Evolutionary conservation across 2,113 vertebrate genomes (phyloP), one percentile per base, ranked within the genome.

Genomic region (Melanerpes formicivorus): DNA sequence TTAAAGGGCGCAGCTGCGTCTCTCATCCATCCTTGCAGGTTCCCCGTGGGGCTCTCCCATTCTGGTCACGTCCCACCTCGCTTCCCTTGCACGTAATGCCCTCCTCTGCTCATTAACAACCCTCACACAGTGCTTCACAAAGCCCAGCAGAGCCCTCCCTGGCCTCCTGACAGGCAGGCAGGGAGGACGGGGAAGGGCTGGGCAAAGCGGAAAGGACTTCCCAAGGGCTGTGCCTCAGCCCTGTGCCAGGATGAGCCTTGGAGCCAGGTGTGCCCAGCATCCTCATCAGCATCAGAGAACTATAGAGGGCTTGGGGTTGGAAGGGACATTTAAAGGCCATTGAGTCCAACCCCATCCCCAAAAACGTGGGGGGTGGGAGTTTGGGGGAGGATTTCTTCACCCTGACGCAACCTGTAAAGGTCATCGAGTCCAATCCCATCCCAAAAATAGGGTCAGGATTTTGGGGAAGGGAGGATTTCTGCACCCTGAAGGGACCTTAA

Each of bases 41-140:
- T 85, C 88, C 88, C 92, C 19, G 13, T 71, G 94, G 90, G 90
- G 27, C 54, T 95, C 92, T 96, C 73, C 85, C 76, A 95, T 96
- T 96, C 93, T 50, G 32, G 6, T 95, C 94, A 96, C 91, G 87
- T 96, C 87, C 4, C 9, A 14, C 90, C 90, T 84, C 26, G 3
- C 91, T 91, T 88, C 76, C 71, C 87, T 80, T 44, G 81, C 81
- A 22, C 8, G 19, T 63, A 79, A 66, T 50, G 56, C 81, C 85
- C 37, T 21, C 59, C 80, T 91, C 87, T 67, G 58, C 93, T 91
- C 84, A 14, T 87, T 66, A 89, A 23, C 50, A 71, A 75, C 48
- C 66, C 88, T 81, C 88, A 1, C 19, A 3, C 19, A 3, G 66
- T 1, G 2, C 75, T 63, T 18, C 90, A 87, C 90, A 85, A 77